Conservation (phyloP, 2,113 vertebrate genomes). For the Ctenomys sociabilis region DNA sequence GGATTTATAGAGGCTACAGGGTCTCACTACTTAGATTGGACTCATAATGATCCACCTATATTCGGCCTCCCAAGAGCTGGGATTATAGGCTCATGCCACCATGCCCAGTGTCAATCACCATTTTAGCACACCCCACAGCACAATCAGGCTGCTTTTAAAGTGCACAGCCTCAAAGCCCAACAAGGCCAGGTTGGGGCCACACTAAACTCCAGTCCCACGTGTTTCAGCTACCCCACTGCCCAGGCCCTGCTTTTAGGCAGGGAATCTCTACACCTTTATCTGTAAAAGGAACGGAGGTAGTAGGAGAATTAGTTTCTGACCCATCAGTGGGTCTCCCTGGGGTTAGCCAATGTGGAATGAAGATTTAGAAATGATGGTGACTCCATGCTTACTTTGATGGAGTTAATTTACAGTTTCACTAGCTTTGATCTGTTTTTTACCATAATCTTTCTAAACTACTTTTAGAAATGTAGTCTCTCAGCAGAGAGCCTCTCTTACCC, state of each 20-base stretch:
- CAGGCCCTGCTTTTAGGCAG: neutral
- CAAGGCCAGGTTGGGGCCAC: neutral
- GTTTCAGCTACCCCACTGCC: neutral
- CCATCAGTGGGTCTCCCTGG: neutral
- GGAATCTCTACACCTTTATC: no score
- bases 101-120: no score
- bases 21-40: no score
- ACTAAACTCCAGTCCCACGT: neutral
- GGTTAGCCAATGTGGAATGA: neutral
- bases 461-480: neutral
- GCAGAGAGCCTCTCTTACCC: neutral
- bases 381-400: neutral
- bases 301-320: neutral
- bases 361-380: neutral
- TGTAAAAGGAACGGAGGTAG: neutral
- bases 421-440: constrained; percentile 2
- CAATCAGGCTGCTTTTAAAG: neutral
- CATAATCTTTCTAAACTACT: neutral
- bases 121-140: no score
- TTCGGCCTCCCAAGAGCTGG: no score
- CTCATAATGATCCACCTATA: no score
- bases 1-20: no score
- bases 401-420: neutral
- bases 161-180: neutral
- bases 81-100: no score